Percentiles rank a stretch among this genome's conserved stretches.
phyloP scores from a whole-genome alignment of 2,113 vertebrate species.

The Amphilophus citrinellus region DNA sequence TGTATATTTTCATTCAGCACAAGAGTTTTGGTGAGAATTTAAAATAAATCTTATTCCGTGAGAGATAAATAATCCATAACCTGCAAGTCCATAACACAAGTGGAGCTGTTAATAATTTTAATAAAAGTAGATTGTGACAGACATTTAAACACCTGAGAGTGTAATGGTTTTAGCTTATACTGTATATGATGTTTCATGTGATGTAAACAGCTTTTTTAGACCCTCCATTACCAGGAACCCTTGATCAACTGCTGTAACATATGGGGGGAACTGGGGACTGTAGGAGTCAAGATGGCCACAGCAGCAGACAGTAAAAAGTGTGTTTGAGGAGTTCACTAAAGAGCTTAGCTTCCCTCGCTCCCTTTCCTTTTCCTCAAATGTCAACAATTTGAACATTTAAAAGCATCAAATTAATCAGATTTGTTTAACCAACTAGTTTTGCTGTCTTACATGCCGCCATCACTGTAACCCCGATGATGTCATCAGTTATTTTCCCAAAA shows the following conservation, averaged over 20 bases:
- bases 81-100: too few species aligned
- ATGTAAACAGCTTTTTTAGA: not conserved
- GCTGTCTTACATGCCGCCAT: not conserved
- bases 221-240: not conserved
- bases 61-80: too few species aligned
- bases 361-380: not conserved
- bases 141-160: too few species aligned
- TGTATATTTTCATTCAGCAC: not conserved
- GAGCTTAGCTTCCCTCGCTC: not conserved
- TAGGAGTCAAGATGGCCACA: not conserved
- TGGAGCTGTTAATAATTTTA: too few species aligned
- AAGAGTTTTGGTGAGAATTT: not conserved
- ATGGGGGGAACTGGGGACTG: not conserved
- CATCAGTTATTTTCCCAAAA: conserved; percentile 4
- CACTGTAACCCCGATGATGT: not conserved
- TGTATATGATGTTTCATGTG: not conserved
- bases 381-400: not conserved
- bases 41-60: too few species aligned
- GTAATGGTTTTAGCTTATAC: too few species aligned
- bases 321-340: not conserved
- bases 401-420: not conserved
- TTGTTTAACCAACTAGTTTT: not conserved
- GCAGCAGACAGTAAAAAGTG: not conserved
- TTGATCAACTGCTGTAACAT: not conserved
- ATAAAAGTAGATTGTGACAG: too few species aligned